Evolutionary conservation across 2,797 vertebrate genomes (phyloP).

Genomic region (Bothrops alternatus): DNA sequence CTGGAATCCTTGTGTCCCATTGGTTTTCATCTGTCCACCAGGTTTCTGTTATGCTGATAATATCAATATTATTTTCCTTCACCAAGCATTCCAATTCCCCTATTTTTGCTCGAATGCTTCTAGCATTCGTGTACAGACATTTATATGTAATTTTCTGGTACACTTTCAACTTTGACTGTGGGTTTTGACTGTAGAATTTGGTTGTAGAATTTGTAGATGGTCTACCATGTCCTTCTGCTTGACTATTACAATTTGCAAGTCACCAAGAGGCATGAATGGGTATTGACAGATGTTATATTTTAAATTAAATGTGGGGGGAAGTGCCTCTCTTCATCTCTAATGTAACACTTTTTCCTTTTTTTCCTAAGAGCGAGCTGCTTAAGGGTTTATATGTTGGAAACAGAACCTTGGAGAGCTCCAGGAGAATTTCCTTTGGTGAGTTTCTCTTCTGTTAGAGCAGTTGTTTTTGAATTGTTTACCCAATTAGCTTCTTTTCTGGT

Average conservation of each 20-base stretch:
- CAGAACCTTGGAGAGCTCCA: neutral
- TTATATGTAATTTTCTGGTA: too few species aligned
- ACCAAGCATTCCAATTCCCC: too few species aligned
- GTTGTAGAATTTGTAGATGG: too few species aligned
- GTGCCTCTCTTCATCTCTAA: neutral
- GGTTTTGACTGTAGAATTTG: too few species aligned
- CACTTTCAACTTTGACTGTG: too few species aligned
- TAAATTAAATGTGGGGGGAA: neutral
- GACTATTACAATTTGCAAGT: neutral
- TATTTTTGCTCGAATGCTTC: too few species aligned
- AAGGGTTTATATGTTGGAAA: neutral
- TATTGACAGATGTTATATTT: neutral
- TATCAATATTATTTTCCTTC: too few species aligned
- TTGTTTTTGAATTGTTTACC: neutral
- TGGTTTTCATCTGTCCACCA: too few species aligned
- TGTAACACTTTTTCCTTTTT: neutral
- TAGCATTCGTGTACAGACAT: too few species aligned
- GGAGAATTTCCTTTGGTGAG: neutral
- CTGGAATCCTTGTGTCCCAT: too few species aligned
- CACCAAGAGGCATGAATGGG: neutral
- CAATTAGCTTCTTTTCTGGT: neutral
- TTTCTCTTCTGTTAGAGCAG: neutral
- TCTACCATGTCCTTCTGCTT: too few species aligned
- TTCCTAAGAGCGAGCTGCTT: neutral
- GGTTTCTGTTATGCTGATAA: too few species aligned